These are phyloP conservation scores for Neolamprologus multifasciatus DNA, from an alignment of 2,797 vertebrate species.

Conservation along the genomic window DNA sequence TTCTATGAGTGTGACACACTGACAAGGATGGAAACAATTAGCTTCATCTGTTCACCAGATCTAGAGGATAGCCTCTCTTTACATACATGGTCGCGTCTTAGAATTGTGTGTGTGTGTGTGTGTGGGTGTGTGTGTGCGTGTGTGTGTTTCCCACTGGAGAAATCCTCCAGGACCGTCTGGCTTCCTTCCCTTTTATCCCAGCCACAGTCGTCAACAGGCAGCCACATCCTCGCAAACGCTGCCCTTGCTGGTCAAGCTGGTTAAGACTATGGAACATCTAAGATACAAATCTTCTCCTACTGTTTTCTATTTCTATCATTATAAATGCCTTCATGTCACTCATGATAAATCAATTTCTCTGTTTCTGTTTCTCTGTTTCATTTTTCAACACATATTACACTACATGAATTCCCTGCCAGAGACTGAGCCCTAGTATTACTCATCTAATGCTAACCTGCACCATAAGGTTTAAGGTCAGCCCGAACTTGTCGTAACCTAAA, in stretches of 20 bases:
- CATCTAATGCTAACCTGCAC: not conserved
- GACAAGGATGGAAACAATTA: conserved; percentile 53
- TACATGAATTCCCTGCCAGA: not conserved
- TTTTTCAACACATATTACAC: not conserved
- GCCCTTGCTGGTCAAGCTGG: not conserved
- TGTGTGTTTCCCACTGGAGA: not conserved
- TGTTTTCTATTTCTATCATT: not conserved
- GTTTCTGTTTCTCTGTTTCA: not conserved
- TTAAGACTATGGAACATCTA: not conserved
- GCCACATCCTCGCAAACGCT: conserved; percentile 10
- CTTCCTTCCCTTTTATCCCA: conserved; percentile 51
- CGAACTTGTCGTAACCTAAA: not conserved
- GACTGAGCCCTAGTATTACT: not conserved
- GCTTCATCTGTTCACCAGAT: conserved; percentile 50
- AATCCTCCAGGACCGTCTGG: conserved; percentile 21
- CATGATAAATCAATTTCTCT: not conserved
- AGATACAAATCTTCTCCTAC: not conserved
- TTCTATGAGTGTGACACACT: not conserved
- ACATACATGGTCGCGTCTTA: conserved; percentile 8
- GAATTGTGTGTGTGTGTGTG: not conserved
- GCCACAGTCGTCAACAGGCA: conserved; percentile 16
- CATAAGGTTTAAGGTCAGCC: not conserved
- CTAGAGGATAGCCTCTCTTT: conserved; percentile 40
- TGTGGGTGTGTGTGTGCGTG: too few relatives aligned
- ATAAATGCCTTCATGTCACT: not conserved